A percentile compares a stretch with the other conserved stretches of the same genome.
Evolutionary conservation across 2,888 invertebrate genomes (phyloP).

Genomic region (Napeogenes inachia): DNA sequence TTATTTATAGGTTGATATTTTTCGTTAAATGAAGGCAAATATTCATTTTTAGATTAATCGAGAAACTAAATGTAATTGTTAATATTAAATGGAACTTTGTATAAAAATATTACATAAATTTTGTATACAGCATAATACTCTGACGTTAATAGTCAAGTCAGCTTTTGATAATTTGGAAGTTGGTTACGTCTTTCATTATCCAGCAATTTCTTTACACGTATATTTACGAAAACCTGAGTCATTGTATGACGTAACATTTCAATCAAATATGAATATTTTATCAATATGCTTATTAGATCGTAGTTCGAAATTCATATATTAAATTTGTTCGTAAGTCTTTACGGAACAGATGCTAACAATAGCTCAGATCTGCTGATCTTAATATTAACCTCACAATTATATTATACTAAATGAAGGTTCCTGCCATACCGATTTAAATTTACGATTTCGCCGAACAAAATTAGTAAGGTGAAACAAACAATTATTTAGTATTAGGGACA

Average conservation of each 20-base stretch:
- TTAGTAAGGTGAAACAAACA: conserved; percentile 37
- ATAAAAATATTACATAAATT: too few species aligned
- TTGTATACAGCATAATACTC: too few species aligned
- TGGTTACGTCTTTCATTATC: neutral
- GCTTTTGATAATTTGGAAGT: neutral
- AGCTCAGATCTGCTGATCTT: conserved; percentile 30
- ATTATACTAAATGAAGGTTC: neutral
- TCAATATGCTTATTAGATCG: too few species aligned
- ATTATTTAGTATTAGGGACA: conserved; percentile 30
- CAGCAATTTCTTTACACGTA: neutral
- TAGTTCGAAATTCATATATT: conserved; percentile 8
- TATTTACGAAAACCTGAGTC: neutral
- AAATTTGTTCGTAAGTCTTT: conserved; percentile 19
- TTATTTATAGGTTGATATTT: too few species aligned
- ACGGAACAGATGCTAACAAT: conserved; percentile 30
- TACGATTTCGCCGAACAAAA: conserved; percentile 28
- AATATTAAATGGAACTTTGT: too few species aligned
- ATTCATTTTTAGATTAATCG: too few species aligned
- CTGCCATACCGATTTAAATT: conserved; percentile 31
- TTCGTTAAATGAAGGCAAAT: too few species aligned
- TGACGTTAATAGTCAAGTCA: neutral
- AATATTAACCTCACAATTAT: conserved; percentile 40
- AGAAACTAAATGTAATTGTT: too few species aligned
- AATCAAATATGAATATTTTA: neutral
- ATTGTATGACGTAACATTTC: neutral